Conservation (phyloP, 2,888 invertebrate species). For the Adineta ricciae region DNA sequence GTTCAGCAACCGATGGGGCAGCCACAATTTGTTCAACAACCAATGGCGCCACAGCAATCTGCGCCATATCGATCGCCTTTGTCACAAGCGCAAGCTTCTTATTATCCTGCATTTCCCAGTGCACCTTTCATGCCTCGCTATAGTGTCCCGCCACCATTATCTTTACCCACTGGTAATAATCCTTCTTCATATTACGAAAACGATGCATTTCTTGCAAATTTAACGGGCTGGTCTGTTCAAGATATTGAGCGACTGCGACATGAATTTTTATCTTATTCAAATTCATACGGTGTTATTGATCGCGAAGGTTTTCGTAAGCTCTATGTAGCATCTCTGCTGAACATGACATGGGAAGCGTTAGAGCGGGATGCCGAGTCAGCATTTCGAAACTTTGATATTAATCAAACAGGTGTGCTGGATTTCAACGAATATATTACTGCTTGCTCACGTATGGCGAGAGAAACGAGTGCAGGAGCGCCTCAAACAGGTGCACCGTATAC, state of each 20-base stretch:
- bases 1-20: not conserved
- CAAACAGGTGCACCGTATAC: not conserved
- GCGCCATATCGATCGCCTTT: not conserved
- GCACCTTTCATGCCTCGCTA: not conserved
- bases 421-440: slow-evolving; percentile 10
- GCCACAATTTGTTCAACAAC: not conserved
- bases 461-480: not conserved
- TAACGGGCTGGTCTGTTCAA: not conserved
- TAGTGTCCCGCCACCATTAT: not conserved
- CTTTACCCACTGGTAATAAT: not conserved
- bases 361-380: not conserved
- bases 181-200: not conserved
- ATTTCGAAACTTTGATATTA: not conserved
- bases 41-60: not conserved
- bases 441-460: not conserved
- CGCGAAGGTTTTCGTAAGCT: slow-evolving; percentile 15
- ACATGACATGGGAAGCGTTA: not conserved
- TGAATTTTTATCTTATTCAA: not conserved
- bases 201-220: not conserved
- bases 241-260: not conserved
- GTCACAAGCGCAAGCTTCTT: too few species aligned
- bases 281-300: not conserved
- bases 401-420: slow-evolving; percentile 4
- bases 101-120: not conserved
- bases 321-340: not conserved